A percentile compares a stretch with the other conserved stretches of the same genome.
phyloP scores from a whole-genome alignment of 2,888 invertebrate genomes.

The Lithophane ornitopus region DNA sequence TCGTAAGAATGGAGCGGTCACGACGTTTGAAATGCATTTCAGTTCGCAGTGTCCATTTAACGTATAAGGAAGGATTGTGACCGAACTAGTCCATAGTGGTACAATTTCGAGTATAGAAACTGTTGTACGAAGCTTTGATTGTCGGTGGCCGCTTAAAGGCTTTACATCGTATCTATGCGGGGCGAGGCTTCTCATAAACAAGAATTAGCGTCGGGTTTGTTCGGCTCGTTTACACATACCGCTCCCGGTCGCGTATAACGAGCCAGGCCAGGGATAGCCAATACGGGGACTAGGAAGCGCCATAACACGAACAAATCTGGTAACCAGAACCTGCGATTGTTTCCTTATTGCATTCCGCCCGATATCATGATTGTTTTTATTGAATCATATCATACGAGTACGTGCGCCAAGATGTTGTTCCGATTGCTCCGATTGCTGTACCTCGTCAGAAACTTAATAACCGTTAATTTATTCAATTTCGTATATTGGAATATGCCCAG shows the following conservation, averaged over 20 bases:
- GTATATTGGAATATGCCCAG: conserved; percentile 67
- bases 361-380: conserved; percentile 67
- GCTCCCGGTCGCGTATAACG: conserved; percentile 85
- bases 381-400: conserved; percentile 54
- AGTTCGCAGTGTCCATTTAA: conserved; percentile 75
- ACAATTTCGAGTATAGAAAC: conserved; percentile 73
- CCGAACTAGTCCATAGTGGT: conserved; percentile 70
- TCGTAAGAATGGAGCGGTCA: conserved; percentile 72
- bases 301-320: conserved; percentile 83
- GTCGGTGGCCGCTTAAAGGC: conserved; percentile 81
- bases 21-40: conserved; percentile 71
- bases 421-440: conserved; percentile 41
- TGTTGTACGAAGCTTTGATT: conserved; percentile 78
- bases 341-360: conserved; percentile 74
- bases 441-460: conserved; percentile 55
- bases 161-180: conserved; percentile 80
- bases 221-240: conserved; percentile 89
- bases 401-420: conserved; percentile 34
- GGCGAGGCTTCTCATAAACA: conserved; percentile 86
- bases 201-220: conserved; percentile 88
- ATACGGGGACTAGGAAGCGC: conserved; percentile 85
- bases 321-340: conserved; percentile 79
- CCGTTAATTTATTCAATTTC: conserved; percentile 69
- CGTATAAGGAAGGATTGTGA: conserved; percentile 76
- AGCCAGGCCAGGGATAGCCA: conserved; percentile 78